phyloP scores from a whole-genome alignment of 2,797 vertebrate species.

The Xerus rutilus region DNA sequence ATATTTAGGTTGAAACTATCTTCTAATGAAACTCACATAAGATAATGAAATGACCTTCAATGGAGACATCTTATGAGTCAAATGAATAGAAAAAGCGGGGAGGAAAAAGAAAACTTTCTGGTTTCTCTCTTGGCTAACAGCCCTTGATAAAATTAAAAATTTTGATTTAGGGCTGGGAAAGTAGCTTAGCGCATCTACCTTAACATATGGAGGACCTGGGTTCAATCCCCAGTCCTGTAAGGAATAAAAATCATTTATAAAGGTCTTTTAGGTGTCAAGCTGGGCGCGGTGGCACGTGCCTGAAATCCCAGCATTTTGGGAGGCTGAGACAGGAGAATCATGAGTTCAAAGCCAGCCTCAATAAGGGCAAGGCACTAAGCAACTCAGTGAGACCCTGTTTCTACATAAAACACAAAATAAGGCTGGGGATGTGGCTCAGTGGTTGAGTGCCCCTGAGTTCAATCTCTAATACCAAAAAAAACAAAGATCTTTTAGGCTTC shows the following conservation, averaged over 20 bases:
- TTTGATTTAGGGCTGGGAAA: neutral
- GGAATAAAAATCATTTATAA: neutral
- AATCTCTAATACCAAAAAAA: no score
- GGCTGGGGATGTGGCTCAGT: no score
- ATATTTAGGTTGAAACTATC: conserved; percentile 29
- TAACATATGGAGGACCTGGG: neutral
- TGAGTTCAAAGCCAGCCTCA: no score
- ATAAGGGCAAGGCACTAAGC: no score
- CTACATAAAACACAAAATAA: no score
- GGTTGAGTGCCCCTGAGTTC: no score
- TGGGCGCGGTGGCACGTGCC: no score
- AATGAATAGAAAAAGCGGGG: neutral
- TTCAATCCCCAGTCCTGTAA: neutral
- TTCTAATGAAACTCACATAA: conserved; percentile 34
- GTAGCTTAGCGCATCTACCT: neutral
- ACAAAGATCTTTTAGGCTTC: neutral
- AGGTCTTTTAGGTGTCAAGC: neutral
- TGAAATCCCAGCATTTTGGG: no score
- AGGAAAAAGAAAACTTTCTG: neutral
- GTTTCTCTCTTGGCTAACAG: neutral
- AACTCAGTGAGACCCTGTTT: no score
- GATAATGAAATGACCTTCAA: conserved; percentile 32
- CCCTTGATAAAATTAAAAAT: conserved; percentile 1
- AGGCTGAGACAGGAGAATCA: no score
- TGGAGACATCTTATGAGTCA: conserved; percentile 16